phyloP scores from a whole-genome alignment of 92 coral and sea anemone genomes.

The Phymanthus crucifer region DNA sequence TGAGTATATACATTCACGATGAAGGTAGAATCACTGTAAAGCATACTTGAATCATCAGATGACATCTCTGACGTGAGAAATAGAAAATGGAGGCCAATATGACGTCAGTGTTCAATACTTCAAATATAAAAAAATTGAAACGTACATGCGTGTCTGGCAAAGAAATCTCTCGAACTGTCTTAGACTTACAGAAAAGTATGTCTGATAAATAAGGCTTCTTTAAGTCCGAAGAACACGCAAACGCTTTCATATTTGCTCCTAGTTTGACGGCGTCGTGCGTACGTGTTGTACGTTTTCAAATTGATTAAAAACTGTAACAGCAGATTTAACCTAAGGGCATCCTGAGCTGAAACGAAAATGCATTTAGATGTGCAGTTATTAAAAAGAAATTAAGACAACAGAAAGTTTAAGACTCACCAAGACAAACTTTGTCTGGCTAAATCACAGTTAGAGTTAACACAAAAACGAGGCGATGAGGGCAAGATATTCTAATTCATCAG shows the following conservation, averaged over 20 bases:
- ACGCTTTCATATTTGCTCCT: not conserved
- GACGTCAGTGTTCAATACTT: slow-evolving; percentile 1
- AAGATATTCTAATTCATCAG: not conserved
- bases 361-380: not conserved
- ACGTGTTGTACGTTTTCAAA: not conserved
- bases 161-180: slow-evolving; percentile 3
- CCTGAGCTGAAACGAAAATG: slow-evolving; percentile 4
- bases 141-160: not conserved
- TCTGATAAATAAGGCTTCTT: not conserved
- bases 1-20: not conserved
- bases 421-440: not conserved
- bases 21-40: not conserved
- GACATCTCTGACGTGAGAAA: not conserved
- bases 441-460: not conserved
- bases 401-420: not conserved
- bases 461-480: not conserved
- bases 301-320: not conserved
- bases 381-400: not conserved
- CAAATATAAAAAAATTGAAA: not conserved
- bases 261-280: not conserved
- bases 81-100: not conserved
- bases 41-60: not conserved
- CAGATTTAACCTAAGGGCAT: slow-evolving; percentile 7
- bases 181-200: not conserved
- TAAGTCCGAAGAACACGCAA: not conserved